A percentile compares a stretch with the other conserved stretches of the same genome.
Evolutionary conservation across 2,888 invertebrate genomes (phyloP).

Genomic region (Conchocele bisecta): DNA sequence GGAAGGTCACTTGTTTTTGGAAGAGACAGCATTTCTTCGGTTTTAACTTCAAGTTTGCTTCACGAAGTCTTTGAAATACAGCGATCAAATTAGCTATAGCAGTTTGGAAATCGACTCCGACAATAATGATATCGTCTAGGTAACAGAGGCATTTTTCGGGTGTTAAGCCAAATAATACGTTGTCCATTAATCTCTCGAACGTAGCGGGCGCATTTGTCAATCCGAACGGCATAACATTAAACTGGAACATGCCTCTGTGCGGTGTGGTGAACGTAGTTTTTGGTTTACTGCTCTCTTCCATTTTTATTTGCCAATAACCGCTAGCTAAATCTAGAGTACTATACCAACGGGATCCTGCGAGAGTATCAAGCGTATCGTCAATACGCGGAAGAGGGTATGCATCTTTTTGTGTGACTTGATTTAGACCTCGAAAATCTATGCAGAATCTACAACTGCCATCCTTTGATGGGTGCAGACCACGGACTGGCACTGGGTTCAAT

Average conservation of each 20-base stretch:
- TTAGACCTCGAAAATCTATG: conserved; percentile 9
- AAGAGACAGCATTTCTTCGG: conserved; percentile 29
- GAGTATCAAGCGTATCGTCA: conserved; percentile 12
- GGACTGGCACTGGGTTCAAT: conserved; percentile 17
- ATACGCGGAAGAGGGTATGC: conserved; percentile 20
- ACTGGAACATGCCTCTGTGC: conserved; percentile 12
- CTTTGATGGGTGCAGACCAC: conserved; percentile 18
- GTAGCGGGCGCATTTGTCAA: conserved; percentile 17
- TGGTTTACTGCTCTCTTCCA: conserved; percentile 1
- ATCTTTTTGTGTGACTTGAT: conserved; percentile 10
- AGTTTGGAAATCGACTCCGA: conserved; percentile 12
- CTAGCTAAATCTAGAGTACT: conserved; percentile 13
- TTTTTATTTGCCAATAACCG: conserved; percentile 26
- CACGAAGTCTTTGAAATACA: conserved; percentile 11
- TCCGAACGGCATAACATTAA: conserved; percentile 24
- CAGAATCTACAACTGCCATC: conserved; percentile 1
- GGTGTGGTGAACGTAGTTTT: conserved; percentile 23
- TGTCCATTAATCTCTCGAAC: conserved; percentile 17
- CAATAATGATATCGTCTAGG: conserved; percentile 30
- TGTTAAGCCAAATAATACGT: conserved; percentile 6
- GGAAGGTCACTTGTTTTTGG: conserved; percentile 21
- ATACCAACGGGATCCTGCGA: conserved; percentile 15
- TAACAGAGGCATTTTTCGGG: conserved; percentile 22
- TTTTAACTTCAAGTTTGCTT: conserved; percentile 28
- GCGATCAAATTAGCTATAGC: conserved; percentile 2